phyloP scores from a whole-genome alignment of 2,113 vertebrate species.

The Hydrolagus affinis region DNA sequence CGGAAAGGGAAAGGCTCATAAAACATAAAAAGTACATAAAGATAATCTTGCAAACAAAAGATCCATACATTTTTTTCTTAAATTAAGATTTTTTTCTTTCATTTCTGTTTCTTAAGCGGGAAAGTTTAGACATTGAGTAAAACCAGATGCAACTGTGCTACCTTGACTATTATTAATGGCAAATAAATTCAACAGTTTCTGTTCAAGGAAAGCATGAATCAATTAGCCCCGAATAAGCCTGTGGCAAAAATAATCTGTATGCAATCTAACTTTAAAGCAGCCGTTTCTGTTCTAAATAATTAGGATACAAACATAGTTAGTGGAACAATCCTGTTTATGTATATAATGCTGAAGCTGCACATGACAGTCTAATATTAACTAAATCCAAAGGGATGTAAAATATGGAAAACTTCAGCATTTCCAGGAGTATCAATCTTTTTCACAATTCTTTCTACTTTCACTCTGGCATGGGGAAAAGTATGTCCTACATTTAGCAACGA shows the following conservation, averaged over 20 bases:
- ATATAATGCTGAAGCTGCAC: too few species aligned
- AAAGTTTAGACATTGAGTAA: background rate
- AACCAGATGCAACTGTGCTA: background rate
- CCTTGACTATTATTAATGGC: background rate
- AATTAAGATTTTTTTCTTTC: background rate
- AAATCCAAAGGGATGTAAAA: too few species aligned
- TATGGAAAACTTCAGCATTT: too few species aligned
- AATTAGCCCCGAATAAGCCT: background rate
- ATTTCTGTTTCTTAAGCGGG: background rate
- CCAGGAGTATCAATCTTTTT: too few species aligned
- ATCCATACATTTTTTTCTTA: background rate
- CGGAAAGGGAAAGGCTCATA: too few species aligned
- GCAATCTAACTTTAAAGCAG: background rate
- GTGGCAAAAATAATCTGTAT: background rate
- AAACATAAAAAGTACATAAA: too few species aligned
- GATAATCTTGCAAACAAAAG: background rate
- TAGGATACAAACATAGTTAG: background rate
- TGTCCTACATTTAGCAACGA: too few species aligned
- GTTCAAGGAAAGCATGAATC: background rate
- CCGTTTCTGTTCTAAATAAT: background rate
- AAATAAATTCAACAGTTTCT: background rate
- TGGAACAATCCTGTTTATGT: too few species aligned
- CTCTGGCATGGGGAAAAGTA: too few species aligned
- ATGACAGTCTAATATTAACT: too few species aligned
- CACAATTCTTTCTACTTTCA: too few species aligned